phyloP scores from a whole-genome alignment of 2,797 vertebrate genomes.

The Gobio occitaniae region DNA sequence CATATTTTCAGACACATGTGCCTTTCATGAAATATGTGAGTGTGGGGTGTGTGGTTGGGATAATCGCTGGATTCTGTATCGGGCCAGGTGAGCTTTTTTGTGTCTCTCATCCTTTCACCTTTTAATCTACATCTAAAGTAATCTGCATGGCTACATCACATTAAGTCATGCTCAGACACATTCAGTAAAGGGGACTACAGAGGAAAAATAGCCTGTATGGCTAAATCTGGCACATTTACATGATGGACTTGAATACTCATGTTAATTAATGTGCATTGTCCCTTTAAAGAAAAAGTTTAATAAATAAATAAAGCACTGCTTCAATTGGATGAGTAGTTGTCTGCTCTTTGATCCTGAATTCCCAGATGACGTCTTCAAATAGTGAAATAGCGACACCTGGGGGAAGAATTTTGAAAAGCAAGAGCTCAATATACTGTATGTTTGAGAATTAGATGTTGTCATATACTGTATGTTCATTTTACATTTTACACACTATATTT shows the following conservation, averaged over 20 bases:
- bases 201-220: too few species aligned
- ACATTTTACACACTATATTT: background rate
- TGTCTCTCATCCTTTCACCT: background rate
- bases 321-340: constrained; percentile 53
- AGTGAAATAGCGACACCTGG: constrained; percentile 68
- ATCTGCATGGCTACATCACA: constrained; percentile 5
- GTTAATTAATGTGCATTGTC: too few species aligned
- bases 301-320: constrained; percentile 27
- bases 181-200: background rate
- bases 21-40: constrained; percentile 86
- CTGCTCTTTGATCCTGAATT: constrained; percentile 54
- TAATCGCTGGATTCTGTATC: constrained; percentile 92
- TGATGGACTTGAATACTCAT: too few species aligned
- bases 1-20: constrained; percentile 71
- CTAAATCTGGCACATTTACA: too few species aligned
- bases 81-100: constrained; percentile 82
- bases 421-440: background rate
- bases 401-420: constrained; percentile 51
- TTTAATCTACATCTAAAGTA: constrained; percentile 8
- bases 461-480: too few species aligned
- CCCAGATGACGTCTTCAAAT: constrained; percentile 53
- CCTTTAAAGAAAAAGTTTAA: too few species aligned
- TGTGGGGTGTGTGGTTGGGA: constrained; percentile 86
- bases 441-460: background rate
- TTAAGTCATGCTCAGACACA: constrained; percentile 22